phyloP scores from a whole-genome alignment of 2,888 invertebrate genomes.

The Orgyia antiqua region DNA sequence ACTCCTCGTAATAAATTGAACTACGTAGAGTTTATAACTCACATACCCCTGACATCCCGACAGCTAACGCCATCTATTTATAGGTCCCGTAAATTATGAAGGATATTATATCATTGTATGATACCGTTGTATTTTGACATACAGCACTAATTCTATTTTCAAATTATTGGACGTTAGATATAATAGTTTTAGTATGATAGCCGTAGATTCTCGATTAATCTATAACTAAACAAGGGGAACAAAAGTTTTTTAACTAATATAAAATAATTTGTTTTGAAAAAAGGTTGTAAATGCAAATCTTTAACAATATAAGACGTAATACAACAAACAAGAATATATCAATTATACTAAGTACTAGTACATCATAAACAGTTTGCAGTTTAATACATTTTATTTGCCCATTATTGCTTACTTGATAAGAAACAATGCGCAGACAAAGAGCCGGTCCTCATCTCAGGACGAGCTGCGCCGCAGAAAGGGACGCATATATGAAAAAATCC shows the following conservation, averaged over 20 bases:
- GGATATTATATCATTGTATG: conserved; percentile 14
- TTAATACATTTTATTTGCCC: conserved; percentile 50
- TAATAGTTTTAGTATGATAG: too few species aligned
- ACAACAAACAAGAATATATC: conserved; percentile 30
- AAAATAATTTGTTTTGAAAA: too few species aligned
- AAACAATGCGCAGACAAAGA: conserved; percentile 74
- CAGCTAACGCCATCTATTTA: conserved; percentile 17
- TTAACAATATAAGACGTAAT: too few species aligned
- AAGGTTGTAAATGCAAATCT: too few species aligned
- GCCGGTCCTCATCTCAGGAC: conserved; percentile 63
- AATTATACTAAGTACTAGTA: conserved; percentile 47
- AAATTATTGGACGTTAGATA: too few species aligned
- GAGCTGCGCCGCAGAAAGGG: conserved; percentile 64
- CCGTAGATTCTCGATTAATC: too few species aligned
- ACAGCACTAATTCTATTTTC: too few species aligned
- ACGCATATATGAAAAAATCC: conserved; percentile 56
- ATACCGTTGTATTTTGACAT: conserved; percentile 6
- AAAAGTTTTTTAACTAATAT: too few species aligned
- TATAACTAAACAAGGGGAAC: too few species aligned
- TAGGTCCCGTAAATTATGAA: conserved; percentile 11
- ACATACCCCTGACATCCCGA: not conserved
- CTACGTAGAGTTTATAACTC: too few species aligned
- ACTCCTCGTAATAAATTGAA: too few species aligned
- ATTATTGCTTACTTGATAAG: conserved; percentile 56
- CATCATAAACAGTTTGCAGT: conserved; percentile 39